Conservation (phyloP, 2,888 invertebrate species). For the Hydrotaea cyrtoneurina region DNA sequence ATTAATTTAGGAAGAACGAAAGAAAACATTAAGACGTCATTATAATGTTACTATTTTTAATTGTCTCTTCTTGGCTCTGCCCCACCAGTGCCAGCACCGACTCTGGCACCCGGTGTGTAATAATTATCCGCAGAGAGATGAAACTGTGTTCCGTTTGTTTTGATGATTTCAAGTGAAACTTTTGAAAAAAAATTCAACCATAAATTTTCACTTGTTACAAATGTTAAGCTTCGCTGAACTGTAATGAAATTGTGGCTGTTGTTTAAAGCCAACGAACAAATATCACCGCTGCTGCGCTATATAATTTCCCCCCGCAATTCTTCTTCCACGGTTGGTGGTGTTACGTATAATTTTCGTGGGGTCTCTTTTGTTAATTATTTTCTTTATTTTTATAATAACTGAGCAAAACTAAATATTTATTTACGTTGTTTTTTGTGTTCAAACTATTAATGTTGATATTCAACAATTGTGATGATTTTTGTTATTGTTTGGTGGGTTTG, state of each 20-base stretch:
- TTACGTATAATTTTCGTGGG: background rate
- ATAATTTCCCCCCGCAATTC: background rate
- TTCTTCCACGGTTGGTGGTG: background rate
- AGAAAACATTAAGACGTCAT: background rate
- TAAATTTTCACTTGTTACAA: conserved; percentile 50
- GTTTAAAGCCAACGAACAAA: background rate
- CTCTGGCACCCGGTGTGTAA: conserved; percentile 5
- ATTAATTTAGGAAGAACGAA: background rate
- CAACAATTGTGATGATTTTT: conserved; percentile 25
- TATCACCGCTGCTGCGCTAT: background rate
- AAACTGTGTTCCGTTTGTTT: conserved; percentile 14
- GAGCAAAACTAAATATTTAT: conserved; percentile 27
- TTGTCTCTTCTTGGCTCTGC: background rate
- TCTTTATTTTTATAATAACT: conserved; percentile 13
- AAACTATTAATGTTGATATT: background rate
- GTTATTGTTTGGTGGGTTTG: background rate
- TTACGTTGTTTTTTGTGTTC: background rate
- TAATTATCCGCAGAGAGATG: background rate
- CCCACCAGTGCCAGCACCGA: no score
- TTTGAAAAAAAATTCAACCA: conserved; percentile 21
- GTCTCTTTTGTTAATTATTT: background rate
- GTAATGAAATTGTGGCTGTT: conserved; percentile 9
- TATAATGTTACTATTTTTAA: conserved; percentile 2
- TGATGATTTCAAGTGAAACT: conserved; percentile 48
- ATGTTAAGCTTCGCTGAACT: conserved; percentile 59